These are phyloP conservation scores for Dryadula phaetusa DNA, from an alignment of 2,888 invertebrate species.

Conservation along the genomic window DNA sequence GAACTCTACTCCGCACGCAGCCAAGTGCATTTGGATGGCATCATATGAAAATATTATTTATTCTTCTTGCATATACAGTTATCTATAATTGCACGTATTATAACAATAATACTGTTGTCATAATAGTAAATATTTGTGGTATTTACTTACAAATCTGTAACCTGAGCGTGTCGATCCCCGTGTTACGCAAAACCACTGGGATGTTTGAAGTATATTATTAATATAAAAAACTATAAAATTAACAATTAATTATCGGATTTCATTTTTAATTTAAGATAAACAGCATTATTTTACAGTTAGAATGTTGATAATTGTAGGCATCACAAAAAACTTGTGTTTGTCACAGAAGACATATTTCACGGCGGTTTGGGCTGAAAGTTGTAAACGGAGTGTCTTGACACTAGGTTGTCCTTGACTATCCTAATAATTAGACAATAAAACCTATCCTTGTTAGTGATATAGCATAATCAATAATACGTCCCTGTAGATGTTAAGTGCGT, in stretches of 20 bases:
- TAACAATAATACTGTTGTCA: not conserved
- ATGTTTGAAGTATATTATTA: not conserved
- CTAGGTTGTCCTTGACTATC: no score
- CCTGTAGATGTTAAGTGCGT: conserved; percentile 3
- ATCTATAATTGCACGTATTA: not conserved
- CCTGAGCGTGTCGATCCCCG: conserved; percentile 2
- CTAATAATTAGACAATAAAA: not conserved
- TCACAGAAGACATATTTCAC: no score
- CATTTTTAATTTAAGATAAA: no score
- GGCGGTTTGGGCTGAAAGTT: no score
- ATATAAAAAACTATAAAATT: no score
- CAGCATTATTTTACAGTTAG: no score
- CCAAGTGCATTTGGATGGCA: no score
- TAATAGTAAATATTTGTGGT: conserved; percentile 11
- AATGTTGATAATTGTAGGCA: no score
- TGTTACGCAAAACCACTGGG: conserved; percentile 23
- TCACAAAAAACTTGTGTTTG: no score
- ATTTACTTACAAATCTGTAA: conserved; percentile 10
- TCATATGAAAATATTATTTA: no score
- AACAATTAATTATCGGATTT: no score
- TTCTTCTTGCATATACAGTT: not conserved
- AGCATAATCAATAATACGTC: not conserved
- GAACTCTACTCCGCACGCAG: not conserved
- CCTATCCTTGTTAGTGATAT: not conserved
- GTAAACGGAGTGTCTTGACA: no score